phyloP scores from a whole-genome alignment of 2,888 invertebrate species.

The Matsumyia berberina region DNA sequence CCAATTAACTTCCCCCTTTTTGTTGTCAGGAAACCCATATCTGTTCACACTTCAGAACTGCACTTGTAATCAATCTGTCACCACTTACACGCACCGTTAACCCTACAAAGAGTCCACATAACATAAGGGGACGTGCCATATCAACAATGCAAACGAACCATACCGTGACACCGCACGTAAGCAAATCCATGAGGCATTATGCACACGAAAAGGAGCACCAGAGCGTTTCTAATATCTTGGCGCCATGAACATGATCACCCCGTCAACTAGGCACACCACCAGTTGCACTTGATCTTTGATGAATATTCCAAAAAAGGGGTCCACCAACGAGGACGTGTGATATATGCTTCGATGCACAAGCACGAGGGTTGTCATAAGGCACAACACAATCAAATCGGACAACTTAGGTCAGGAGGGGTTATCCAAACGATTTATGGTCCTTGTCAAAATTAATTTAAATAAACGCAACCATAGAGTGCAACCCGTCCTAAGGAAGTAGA shows the following conservation, averaged over 20 bases:
- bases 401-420: conserved; percentile 48
- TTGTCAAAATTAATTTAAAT: conserved; percentile 72
- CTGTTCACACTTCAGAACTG: conserved; percentile 56
- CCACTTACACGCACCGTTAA: conserved; percentile 74
- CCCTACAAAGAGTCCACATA: conserved; percentile 49
- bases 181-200: conserved; percentile 57
- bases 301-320: conserved; percentile 39
- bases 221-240: conserved; percentile 75
- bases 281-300: conserved; percentile 59
- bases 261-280: conserved; percentile 34
- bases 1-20: conserved; percentile 31
- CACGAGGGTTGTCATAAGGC: conserved; percentile 37
- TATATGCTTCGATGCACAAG: conserved; percentile 67
- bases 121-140: conserved; percentile 70
- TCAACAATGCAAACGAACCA: conserved; percentile 71
- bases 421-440: conserved; percentile 41
- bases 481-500: conserved; percentile 35
- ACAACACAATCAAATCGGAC: conserved; percentile 40
- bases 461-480: conserved; percentile 45
- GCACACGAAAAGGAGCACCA: conserved; percentile 50
- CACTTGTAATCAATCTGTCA: conserved; percentile 60
- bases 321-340: conserved; percentile 57
- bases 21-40: conserved; percentile 10
- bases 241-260: conserved; percentile 65
- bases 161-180: conserved; percentile 65